Percentiles rank a stretch among this genome's conserved stretches.
Conservation (phyloP, 2,888 invertebrate genomes). For the Incurvaria masculella region DNA sequence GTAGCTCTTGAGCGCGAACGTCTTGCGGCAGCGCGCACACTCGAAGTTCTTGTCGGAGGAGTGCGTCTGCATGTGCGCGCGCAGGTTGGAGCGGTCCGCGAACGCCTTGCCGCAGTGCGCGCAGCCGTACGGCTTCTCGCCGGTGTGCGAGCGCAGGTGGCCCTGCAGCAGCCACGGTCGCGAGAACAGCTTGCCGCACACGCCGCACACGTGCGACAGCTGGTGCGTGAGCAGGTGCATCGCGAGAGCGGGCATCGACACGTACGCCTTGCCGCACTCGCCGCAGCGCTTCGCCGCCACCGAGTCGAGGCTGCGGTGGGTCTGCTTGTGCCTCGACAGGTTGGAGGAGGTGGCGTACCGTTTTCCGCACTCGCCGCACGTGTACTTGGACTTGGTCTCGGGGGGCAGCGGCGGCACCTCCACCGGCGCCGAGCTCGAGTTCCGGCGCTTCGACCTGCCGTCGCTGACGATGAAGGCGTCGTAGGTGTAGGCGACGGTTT, state of each 20-base stretch:
- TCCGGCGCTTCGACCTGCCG: slow-evolving; percentile 78
- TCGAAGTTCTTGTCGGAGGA: slow-evolving; percentile 90
- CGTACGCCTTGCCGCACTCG: slow-evolving; percentile 95
- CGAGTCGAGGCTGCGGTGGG: slow-evolving; percentile 90
- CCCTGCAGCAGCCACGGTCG: slow-evolving; percentile 93
- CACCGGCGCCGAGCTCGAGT: slow-evolving; percentile 40
- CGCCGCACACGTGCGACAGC: slow-evolving; percentile 87
- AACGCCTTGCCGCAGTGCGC: slow-evolving; percentile 97
- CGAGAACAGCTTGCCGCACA: slow-evolving; percentile 94
- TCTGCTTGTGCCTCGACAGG: slow-evolving; percentile 87
- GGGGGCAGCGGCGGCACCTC: slow-evolving; percentile 31
- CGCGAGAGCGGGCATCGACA: slow-evolving; percentile 96
- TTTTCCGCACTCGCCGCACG: slow-evolving; percentile 85
- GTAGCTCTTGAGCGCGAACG: slow-evolving; percentile 94
- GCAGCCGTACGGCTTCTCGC: slow-evolving; percentile 93
- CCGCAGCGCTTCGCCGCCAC: slow-evolving; percentile 92
- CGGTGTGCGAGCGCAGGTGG: slow-evolving; percentile 87
- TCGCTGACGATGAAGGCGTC: slow-evolving; percentile 91
- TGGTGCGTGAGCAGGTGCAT: slow-evolving; percentile 98
- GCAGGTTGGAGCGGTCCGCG: slow-evolving; percentile 90
- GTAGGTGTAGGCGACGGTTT: slow-evolving; percentile 85
- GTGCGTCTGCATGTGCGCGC: slow-evolving; percentile 98
- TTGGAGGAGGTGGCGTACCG: slow-evolving; percentile 90
- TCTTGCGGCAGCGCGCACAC: slow-evolving; percentile 87
- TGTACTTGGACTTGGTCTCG: slow-evolving; percentile 54